Conservation (phyloP, 2,888 invertebrate genomes). For the Neoaliturus tenellus region DNA sequence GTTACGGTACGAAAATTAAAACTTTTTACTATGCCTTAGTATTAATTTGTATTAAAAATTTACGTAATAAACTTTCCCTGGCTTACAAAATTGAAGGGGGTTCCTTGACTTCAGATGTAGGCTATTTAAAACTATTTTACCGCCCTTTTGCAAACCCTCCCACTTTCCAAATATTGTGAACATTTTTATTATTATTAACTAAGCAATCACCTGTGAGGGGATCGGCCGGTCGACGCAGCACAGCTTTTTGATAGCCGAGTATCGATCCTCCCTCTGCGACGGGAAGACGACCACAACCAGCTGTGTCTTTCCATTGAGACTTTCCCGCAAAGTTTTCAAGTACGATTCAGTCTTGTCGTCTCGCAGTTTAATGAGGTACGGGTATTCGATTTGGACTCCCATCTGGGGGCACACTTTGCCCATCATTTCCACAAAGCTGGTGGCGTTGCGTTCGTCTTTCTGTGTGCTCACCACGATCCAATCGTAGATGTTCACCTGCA, state of each 20-base stretch:
- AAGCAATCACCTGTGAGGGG: conserved; percentile 93
- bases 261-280: conserved; percentile 87
- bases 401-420: conserved; percentile 76
- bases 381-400: conserved; percentile 81
- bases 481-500: conserved; percentile 75
- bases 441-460: conserved; percentile 77
- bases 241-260: conserved; percentile 90
- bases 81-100: too few relatives aligned
- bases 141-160: too few relatives aligned
- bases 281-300: conserved; percentile 90
- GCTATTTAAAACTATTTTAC: too few relatives aligned
- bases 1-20: too few relatives aligned
- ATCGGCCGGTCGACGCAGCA: conserved; percentile 89
- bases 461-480: conserved; percentile 85
- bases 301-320: conserved; percentile 76
- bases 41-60: too few relatives aligned
- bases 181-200: too few relatives aligned
- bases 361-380: conserved; percentile 74
- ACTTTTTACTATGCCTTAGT: too few relatives aligned
- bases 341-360: conserved; percentile 86
- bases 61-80: too few relatives aligned
- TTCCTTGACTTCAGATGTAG: too few relatives aligned
- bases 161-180: too few relatives aligned
- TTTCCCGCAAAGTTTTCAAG: conserved; percentile 76
- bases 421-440: conserved; percentile 73